Percentiles rank a stretch among this genome's conserved stretches.
Conservation (phyloP, 2,113 vertebrate species). For the Otocyon megalotis region DNA sequence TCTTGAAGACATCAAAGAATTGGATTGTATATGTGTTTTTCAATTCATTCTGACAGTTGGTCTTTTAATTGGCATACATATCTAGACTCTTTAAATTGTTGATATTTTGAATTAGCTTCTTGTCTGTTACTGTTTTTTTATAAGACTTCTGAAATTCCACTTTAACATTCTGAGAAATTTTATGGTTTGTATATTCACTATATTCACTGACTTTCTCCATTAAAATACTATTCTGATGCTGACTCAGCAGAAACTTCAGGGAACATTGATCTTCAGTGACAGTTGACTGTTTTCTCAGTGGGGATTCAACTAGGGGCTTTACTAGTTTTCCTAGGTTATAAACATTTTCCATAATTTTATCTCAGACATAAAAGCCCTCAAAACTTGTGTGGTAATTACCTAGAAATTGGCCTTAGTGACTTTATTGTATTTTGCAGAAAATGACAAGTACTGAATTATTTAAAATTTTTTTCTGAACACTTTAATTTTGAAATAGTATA, state of each 20-base stretch:
- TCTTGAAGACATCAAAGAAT: background rate
- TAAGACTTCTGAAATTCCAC: conserved; percentile 42
- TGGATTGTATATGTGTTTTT: background rate
- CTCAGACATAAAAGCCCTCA: background rate
- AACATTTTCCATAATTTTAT: background rate
- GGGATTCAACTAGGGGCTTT: background rate
- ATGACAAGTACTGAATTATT: background rate
- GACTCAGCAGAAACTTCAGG: background rate
- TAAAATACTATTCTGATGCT: background rate
- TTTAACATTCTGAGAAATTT: background rate
- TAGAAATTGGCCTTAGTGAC: background rate
- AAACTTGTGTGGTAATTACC: conserved; percentile 20
- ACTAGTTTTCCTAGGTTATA: background rate
- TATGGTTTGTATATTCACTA: background rate
- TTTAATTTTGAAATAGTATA: background rate
- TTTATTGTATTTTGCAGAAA: background rate
- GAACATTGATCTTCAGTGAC: background rate
- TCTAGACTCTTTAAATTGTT: background rate
- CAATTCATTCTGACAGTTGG: background rate
- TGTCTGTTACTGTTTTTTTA: background rate
- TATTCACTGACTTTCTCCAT: background rate
- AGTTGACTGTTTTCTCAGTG: background rate
- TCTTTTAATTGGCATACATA: background rate
- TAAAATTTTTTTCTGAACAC: background rate
- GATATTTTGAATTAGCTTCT: background rate